phyloP scores from a whole-genome alignment of 2,888 invertebrate species.

The Amaurobius ferox region DNA sequence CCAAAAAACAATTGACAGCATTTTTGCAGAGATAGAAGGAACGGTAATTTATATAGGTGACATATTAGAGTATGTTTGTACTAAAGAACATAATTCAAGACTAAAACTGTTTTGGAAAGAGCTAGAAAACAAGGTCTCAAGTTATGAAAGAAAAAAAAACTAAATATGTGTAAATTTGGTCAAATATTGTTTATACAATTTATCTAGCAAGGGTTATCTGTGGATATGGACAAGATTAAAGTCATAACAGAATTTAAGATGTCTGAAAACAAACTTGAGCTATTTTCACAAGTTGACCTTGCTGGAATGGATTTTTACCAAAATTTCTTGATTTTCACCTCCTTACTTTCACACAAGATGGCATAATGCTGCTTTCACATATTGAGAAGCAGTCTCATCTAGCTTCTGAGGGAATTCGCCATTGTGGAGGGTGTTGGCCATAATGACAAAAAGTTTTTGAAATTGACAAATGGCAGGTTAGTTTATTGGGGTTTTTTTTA shows the following conservation, averaged over 20 bases:
- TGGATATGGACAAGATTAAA: constrained; percentile 2
- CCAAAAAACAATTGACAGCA: neutral
- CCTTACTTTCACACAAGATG: too few species aligned
- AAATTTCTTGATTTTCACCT: too few species aligned
- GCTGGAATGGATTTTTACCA: constrained; percentile 48
- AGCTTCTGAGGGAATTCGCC: neutral
- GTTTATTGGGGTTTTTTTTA: too few species aligned
- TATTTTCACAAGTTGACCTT: constrained; percentile 58
- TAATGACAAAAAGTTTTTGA: too few species aligned
- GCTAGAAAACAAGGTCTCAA: neutral
- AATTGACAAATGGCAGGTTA: too few species aligned
- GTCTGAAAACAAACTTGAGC: constrained; percentile 28
- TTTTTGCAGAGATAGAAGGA: neutral
- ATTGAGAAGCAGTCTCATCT: too few species aligned
- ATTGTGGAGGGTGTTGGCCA: constrained; percentile 28
- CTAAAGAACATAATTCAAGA: neutral
- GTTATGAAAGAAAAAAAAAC: neutral
- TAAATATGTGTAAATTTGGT: neutral
- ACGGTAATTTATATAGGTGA: constrained; percentile 10
- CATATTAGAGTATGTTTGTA: neutral
- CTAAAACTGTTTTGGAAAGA: neutral
- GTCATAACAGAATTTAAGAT: constrained; percentile 20
- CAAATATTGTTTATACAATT: neutral
- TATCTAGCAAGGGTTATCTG: neutral
- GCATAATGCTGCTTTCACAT: too few species aligned